phyloP scores from a whole-genome alignment of 2,888 invertebrate genomes.

The Saturnia pavonia region DNA sequence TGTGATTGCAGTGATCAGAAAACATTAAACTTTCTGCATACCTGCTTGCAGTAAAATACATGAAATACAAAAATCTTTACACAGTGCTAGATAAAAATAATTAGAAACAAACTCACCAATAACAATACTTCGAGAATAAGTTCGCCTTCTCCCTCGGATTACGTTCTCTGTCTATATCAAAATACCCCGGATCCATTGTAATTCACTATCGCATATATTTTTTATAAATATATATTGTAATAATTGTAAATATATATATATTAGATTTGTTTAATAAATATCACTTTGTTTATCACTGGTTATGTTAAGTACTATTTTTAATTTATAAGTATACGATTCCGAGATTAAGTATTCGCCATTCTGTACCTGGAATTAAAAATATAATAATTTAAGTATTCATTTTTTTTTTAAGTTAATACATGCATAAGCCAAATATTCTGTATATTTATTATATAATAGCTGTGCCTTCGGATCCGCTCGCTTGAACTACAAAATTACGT shows the following conservation, averaged over 20 bases:
- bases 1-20: no score
- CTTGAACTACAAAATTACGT: no score
- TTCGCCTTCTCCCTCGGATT: conserved; percentile 86
- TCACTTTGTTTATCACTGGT: conserved; percentile 11
- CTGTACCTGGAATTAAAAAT: conserved; percentile 12
- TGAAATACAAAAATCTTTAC: no score
- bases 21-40: no score
- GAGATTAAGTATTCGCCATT: conserved; percentile 9
- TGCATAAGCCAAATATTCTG: no score
- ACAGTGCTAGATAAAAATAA: no score
- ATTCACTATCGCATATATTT: background rate
- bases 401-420: no score
- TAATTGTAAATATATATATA: conserved; percentile 1
- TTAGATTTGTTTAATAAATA: background rate
- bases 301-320: conserved; percentile 1
- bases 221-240: background rate
- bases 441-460: no score
- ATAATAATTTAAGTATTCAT: background rate
- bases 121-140: conserved; percentile 83
- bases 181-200: conserved; percentile 78
- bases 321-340: conserved; percentile 2
- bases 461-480: no score
- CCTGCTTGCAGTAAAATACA: no score
- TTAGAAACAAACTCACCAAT: conserved; percentile 86
- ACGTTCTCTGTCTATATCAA: conserved; percentile 72